Percentiles rank a stretch among this genome's conserved stretches.
phyloP scores from a whole-genome alignment of 2,797 vertebrate genomes.

The Chrosomus eos region DNA sequence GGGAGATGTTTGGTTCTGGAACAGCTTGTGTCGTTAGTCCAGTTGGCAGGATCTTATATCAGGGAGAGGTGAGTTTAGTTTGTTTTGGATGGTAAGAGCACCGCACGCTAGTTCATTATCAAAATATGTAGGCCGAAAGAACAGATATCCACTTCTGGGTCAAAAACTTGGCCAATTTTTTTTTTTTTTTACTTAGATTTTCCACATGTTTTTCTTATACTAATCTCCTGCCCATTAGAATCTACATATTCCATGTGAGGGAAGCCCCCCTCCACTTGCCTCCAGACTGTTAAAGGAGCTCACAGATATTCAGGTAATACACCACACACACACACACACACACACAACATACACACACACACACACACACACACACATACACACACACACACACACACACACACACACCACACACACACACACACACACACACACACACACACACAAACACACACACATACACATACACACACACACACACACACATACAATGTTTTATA shows the following conservation, averaged over 20 bases:
- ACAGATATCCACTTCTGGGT: background rate
- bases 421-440: too few species aligned
- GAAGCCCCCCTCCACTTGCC: slow-evolving; percentile 77
- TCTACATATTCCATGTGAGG: slow-evolving; percentile 82
- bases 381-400: too few species aligned
- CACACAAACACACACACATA: background rate
- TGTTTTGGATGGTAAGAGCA: background rate
- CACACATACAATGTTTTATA: background rate
- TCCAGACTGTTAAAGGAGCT: slow-evolving; percentile 80
- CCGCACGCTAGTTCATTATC: background rate
- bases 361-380: background rate
- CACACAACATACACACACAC: background rate
- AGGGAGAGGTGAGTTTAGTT: slow-evolving; percentile 78
- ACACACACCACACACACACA: too few species aligned
- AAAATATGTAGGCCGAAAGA: background rate
- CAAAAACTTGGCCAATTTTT: background rate
- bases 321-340: background rate
- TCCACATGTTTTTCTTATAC: background rate
- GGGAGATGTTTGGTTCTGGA: slow-evolving; percentile 90
- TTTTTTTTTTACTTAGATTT: slow-evolving; percentile 1
- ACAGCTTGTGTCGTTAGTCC: slow-evolving; percentile 89
- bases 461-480: background rate
- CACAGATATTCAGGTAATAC: slow-evolving; percentile 84
- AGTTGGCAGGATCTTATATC: slow-evolving; percentile 81
- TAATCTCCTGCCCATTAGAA: slow-evolving; percentile 68